Evolutionary conservation across 2,113 vertebrate species (phyloP), one percentile per base, ranked within the genome.

Genomic region (Butorides virescens): DNA sequence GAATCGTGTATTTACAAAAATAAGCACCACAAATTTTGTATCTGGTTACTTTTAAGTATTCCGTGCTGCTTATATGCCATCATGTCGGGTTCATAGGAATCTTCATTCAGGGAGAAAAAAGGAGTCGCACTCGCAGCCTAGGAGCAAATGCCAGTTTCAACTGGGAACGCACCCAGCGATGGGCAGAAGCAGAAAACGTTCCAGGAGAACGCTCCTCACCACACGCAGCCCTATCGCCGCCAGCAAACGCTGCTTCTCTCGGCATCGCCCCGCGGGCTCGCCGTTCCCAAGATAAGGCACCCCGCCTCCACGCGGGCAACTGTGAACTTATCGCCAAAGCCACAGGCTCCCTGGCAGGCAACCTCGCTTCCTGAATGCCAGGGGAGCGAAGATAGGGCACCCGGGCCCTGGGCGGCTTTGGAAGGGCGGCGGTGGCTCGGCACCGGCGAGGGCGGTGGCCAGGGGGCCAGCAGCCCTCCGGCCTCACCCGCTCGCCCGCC

Each of bases 361-460:
- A 1, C 76, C 25, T 0, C 0, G 47, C 36, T 18, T 42, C 39
- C 66, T 0, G 59, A 5, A 2, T 0, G 7, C 67, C 2, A 0
- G 5, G 1, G 1, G 30, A 17, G 3, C 0, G 46, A 4, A 21
- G 36, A 5, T 0, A 5, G 4, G 20, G 1, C 39, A 0, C 32
- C 3, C 1, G 13, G 1, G 47, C 62, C 3, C 26, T 0, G 34
- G 0, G 0, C 0, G 44, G 37, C 56, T 23, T 0, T 0, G 25
- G 5, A 0, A 2, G 1, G 23, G 3, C 27, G 0, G 61, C 4
- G 8, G 46, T 4, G 63, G 18, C 67, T 1, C 2, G 66, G 36
- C 55, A 1, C 10, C 0, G 62, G 18, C 1, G 4, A 16, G 27
- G 58, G 5, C 4, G 11, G 1, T 0, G 82, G 34, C 36, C 47